Conservation (phyloP, 2,797 vertebrate species). For the Xiphophorus birchmanni region DNA sequence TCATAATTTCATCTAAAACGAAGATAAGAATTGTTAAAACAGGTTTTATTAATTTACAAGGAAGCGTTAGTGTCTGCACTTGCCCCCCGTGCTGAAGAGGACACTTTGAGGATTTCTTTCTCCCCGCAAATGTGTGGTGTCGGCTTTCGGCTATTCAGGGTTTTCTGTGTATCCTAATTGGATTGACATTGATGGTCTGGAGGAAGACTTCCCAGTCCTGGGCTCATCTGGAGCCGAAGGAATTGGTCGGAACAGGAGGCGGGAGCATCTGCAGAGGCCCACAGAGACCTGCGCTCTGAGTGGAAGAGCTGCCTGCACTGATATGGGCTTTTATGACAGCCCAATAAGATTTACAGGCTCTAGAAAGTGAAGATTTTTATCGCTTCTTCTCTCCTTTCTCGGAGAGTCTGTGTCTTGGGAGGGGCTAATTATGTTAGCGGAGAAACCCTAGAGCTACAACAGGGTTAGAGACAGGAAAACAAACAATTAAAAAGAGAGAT, state of each 20-base stretch:
- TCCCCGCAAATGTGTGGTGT: slow-evolving; percentile 87
- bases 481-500: slow-evolving; percentile 88
- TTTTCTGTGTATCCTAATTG: slow-evolving; percentile 87
- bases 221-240: slow-evolving; percentile 84
- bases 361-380: slow-evolving; percentile 92
- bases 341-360: slow-evolving; percentile 89
- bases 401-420: slow-evolving; percentile 93
- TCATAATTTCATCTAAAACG: slow-evolving; percentile 86
- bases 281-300: slow-evolving; percentile 80
- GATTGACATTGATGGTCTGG: slow-evolving; percentile 90
- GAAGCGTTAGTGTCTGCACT: slow-evolving; percentile 86
- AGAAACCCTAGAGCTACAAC: slow-evolving; percentile 95
- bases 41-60: slow-evolving; percentile 91
- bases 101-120: slow-evolving; percentile 87
- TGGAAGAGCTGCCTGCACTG: slow-evolving; percentile 85
- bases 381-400: slow-evolving; percentile 88
- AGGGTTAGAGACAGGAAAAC: slow-evolving; percentile 94
- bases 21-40: slow-evolving; percentile 92
- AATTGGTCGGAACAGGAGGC: slow-evolving; percentile 84
- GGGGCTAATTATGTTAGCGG: slow-evolving; percentile 92
- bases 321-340: slow-evolving; percentile 92
- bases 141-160: slow-evolving; percentile 85
- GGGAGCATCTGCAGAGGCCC: slow-evolving; percentile 82
- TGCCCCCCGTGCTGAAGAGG: slow-evolving; percentile 83
- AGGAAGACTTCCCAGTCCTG: slow-evolving; percentile 85